Conservation (phyloP, 2,888 invertebrate genomes). For the Anarsia innoxiella region DNA sequence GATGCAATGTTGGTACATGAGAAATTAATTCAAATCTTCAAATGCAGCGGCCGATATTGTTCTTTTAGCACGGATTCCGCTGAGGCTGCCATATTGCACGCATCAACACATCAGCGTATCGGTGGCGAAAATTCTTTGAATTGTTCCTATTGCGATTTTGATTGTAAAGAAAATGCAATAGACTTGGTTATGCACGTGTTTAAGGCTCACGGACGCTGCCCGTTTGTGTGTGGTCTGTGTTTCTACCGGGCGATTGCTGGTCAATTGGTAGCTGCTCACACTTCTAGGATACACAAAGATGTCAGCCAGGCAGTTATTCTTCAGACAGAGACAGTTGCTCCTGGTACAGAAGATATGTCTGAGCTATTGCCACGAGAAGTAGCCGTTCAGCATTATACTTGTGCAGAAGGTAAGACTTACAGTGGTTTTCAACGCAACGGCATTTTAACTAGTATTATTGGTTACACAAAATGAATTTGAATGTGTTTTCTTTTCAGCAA, state of each 20-base stretch:
- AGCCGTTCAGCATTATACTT: slow-evolving; percentile 50
- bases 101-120: slow-evolving; percentile 47
- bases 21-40: slow-evolving; percentile 58
- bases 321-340: slow-evolving; percentile 24
- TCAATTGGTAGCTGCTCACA: slow-evolving; percentile 78
- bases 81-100: slow-evolving; percentile 52
- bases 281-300: slow-evolving; percentile 43
- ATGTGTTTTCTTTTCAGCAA: slow-evolving; percentile 13
- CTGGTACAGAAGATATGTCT: slow-evolving; percentile 20
- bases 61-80: slow-evolving; percentile 49
- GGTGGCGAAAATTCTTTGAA: slow-evolving; percentile 59
- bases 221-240: slow-evolving; percentile 79
- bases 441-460: too few relatives aligned
- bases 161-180: slow-evolving; percentile 42
- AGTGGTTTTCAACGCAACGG: too few relatives aligned
- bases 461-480: too few relatives aligned
- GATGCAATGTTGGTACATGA: slow-evolving; percentile 63
- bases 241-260: slow-evolving; percentile 78
- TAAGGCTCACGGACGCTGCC: slow-evolving; percentile 76
- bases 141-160: slow-evolving; percentile 76
- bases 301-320: slow-evolving; percentile 26
- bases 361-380: slow-evolving; percentile 38
- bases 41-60: slow-evolving; percentile 63
- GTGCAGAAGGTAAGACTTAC: too few relatives aligned
- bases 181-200: slow-evolving; percentile 76